Base-by-base conservation (phyloP, 92 coral and sea anemone species). In the Porites divaricata region DNA sequence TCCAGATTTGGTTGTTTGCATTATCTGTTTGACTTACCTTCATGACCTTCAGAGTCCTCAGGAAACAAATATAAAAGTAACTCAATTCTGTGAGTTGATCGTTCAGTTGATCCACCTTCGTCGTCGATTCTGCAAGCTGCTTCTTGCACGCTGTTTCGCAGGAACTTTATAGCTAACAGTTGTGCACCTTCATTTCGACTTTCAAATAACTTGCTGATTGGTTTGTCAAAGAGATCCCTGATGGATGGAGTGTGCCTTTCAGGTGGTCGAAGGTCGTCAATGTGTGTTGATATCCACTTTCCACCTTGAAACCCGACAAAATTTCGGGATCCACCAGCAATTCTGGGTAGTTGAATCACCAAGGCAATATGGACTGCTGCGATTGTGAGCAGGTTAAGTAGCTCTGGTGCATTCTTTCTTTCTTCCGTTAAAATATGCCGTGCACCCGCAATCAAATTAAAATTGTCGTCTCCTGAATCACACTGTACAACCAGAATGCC, bases 401-500 rank as follows among this genome's bases (percentile, higher is more conserved):
- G 67, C 26, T 92, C 95, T 12, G 87, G 80, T 10, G 90, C 70
- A 53, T 92, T 86, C 2, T 63, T 70, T n/a, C 94, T 89, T 23
- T 88, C 90, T 61, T 90, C 95, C 69, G 83, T 76, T 24, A 95
- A 90, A 80, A 95, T 87, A 20, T 95, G 92, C 56, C 98, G 83
- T 66, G 94, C 90, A 28, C 98, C 91, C 14, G 98, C 95, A 35
- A 94, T 88, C 63, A 95, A 80, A 75, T 95, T 95, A 86, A 89
- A 86, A 78, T 90, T 92, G 48, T 70, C 87, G 51, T 95, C 95
- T 48, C 98, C 94, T 20, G 95, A 83, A 54, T 90, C 93, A 63
- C 95, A 95, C 75, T 95, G 98, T 35, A 95, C 94, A 13, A 95
- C 78, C 19, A 95, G 90, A 76, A 95, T 87, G 15, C 98, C 98